These are phyloP conservation scores for Anastrepha ludens DNA, from an alignment of 1,140 invertebrate genomes.

Conservation along the genomic window DNA sequence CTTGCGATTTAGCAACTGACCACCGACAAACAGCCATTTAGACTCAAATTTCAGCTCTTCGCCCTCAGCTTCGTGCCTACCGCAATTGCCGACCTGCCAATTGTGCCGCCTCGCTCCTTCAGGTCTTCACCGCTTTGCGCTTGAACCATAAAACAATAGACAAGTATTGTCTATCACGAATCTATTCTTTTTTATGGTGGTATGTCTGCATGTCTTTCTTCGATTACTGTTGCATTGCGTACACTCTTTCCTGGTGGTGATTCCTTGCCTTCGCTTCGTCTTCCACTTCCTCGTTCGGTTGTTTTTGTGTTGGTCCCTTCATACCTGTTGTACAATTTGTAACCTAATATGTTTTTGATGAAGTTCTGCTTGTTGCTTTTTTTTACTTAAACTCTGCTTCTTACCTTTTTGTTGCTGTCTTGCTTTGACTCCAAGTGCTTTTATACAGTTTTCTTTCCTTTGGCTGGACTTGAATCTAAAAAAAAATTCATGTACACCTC, in stretches of 20 bases:
- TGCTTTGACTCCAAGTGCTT: neutral
- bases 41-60: neutral
- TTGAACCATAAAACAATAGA: neutral
- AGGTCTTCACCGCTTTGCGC: neutral
- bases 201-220: neutral
- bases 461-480: neutral
- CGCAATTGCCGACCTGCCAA: neutral
- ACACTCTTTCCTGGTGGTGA: neutral
- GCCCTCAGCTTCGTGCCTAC: no score
- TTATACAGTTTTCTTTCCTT: neutral
- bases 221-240: neutral
- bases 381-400: neutral
- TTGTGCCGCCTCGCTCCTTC: neutral
- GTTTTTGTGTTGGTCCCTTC: neutral
- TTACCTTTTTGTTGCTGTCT: neutral
- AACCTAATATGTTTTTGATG: conserved; percentile 50
- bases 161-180: conserved; percentile 31
- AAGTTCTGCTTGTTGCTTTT: neutral
- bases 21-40: neutral
- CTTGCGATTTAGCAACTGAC: neutral
- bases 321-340: conserved; percentile 48
- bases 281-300: neutral
- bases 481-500: conserved; percentile 8
- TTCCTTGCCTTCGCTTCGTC: neutral
- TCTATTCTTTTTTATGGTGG: neutral